Base-by-base conservation (phyloP, 1,140 invertebrate species). In the Wasmannia auropunctata region DNA sequence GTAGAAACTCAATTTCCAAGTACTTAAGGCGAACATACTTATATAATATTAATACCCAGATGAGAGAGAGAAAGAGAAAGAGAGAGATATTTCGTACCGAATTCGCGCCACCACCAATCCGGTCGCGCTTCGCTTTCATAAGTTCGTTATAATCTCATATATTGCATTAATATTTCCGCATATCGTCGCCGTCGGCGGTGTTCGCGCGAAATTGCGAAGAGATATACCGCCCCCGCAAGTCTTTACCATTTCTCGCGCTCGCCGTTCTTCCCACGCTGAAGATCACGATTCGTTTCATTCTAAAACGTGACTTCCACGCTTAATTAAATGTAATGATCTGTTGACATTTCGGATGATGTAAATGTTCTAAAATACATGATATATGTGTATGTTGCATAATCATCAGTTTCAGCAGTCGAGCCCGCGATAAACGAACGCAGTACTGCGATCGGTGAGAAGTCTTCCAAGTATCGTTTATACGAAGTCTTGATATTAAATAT, bases 1-100 rank as follows among this genome's bases (percentile, higher is more conserved):
- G 79, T 58, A 25, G 79, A 83, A 83, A 83, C 79, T 83, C 79
- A 83, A 83, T 83, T 83, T 74, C 79, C 37, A 74, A 83, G 67
- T 83, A 72, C 79, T 83, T 83, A 83, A 83, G 67, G n/a, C 2
- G 54, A 74, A 58, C 51, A 58, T 74, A 83, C 79, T 83, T 83
- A 83, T 83, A 74, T 58, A 58, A 58, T 72, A 60, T 74, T 83
- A 83, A 83, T 83, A 83, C 14, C 25, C n/a, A 22, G 11, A 14
- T 60, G 4, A 16, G 37, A 25, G 22, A 28, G 31, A 37, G 60
- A 37, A 7, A 19, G 16, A 6, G 31, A 63, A 19, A 63, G 37
- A 67, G n/a, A 25, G 11, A 40, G 34, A 65, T 31, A 43, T 22
- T 34, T 40, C 11, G 0, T 37, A 51, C 22, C 37, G 65, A 79